Evolutionary conservation across 2,797 vertebrate genomes (phyloP), one percentile per base, ranked within the genome.

Genomic region (Alfaro cultratus): DNA sequence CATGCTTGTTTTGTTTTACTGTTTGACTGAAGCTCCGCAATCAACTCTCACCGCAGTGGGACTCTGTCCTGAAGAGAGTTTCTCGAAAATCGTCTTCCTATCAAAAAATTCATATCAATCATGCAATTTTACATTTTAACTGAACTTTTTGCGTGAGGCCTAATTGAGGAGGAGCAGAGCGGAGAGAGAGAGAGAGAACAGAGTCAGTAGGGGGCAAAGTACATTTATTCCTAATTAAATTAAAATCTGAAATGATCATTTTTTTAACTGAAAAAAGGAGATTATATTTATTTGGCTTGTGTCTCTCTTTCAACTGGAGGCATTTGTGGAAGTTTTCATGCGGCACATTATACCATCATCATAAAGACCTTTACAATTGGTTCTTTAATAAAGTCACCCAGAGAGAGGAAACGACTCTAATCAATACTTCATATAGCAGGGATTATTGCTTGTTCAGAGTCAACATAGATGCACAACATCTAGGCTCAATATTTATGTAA

Each of bases 1-100:
- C 95, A 96, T 95, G 94, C 93, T 94, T 95, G 45, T 96, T 94
- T 93, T 96, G 95, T 96, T 95, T 96, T 95, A 95, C 89, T 77
- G 86, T 94, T 93, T 95, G 95, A 95, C 94, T 95, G 93, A 94
- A 93, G 90, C 90, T 55, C 82, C 53, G 34, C 82, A 85, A 84
- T 89, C 87, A 85, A 89, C 94, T 89, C 88, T 82, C 85, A 72
- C 89, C 85, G 87, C 89, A 55, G 73, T 34, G 78, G 90, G 90
- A 86, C 83, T 76, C 80, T 53, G 80, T 84, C 79, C 89, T 93
- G 83, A 83, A 83, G 87, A 89, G 87, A 90, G 89, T 67, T 79
- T 68, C 77, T 84, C 88, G 80, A 88, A 53, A 93, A 90, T 86
- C 80, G 82, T 87, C 84, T 89, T 92, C 57, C 90, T 84, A 91